A percentile compares a stretch with the other conserved stretches of the same genome.
These are phyloP conservation scores for Anser brachyrhynchus DNA, from an alignment of 2,113 vertebrate genomes.

Conservation along the genomic window DNA sequence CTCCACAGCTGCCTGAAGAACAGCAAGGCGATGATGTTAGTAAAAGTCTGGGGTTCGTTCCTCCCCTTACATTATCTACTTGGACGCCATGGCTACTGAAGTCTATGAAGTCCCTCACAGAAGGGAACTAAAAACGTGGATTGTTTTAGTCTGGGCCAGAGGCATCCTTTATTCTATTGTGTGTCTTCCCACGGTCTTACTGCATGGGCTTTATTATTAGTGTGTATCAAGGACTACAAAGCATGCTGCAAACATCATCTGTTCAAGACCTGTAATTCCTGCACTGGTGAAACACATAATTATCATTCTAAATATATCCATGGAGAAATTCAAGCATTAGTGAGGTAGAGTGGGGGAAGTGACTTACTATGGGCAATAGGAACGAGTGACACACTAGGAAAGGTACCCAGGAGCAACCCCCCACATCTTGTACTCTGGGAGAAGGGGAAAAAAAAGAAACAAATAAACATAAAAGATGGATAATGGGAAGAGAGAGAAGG, in stretches of 20 bases:
- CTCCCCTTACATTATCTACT: background rate
- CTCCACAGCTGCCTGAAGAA: background rate
- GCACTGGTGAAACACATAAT: conserved; percentile 47
- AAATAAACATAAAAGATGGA: background rate
- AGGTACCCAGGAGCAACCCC: background rate
- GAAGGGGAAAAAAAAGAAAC: background rate
- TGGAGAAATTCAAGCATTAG: conserved; percentile 23
- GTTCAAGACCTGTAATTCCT: conserved; percentile 35
- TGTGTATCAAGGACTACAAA: conserved; percentile 55
- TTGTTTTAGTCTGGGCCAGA: conserved; percentile 45
- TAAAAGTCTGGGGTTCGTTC: background rate
- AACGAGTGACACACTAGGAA: background rate
- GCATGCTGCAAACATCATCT: conserved; percentile 2
- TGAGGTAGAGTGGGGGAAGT: conserved; percentile 15
- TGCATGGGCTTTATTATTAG: conserved; percentile 49
- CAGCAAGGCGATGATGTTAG: background rate
- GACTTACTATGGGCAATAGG: background rate
- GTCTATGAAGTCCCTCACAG: conserved; percentile 30
- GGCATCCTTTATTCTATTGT: conserved; percentile 30
- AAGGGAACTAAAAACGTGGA: conserved; percentile 19
- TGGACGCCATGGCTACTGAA: conserved; percentile 27
- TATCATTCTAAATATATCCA: conserved; percentile 29
- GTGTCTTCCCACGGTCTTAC: conserved; percentile 29
- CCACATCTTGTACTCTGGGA: background rate
- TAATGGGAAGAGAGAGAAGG: background rate